These are phyloP conservation scores for Antitype chi DNA, from an alignment of 2,888 invertebrate species.

Conservation along the genomic window DNA sequence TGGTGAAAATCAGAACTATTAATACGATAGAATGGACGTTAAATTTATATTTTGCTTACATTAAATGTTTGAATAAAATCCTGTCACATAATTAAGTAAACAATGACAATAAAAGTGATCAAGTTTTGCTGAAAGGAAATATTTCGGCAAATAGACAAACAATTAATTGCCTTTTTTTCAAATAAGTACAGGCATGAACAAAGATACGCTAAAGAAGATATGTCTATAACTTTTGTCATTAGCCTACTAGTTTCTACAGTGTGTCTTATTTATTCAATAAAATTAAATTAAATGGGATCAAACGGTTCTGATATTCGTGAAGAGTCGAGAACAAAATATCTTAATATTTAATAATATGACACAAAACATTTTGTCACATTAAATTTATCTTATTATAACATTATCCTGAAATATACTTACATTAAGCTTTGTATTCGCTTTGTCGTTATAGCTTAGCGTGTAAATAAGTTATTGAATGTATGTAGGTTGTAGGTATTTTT, in stretches of 20 bases:
- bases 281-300: constrained; percentile 6
- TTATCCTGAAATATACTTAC: neutral
- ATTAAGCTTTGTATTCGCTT: neutral
- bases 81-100: neutral
- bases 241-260: neutral
- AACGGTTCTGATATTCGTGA: neutral
- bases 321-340: neutral
- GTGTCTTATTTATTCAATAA: neutral
- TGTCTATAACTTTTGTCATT: neutral
- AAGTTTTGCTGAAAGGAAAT: neutral
- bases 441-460: neutral
- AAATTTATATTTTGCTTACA: neutral
- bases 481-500: neutral
- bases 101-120: neutral
- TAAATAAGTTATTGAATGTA: constrained; percentile 3
- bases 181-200: neutral
- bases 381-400: neutral
- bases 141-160: neutral
- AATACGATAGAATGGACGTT: neutral
- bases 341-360: constrained; percentile 11
- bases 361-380: neutral
- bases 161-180: neutral
- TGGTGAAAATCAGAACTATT: neutral
- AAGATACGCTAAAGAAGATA: neutral
- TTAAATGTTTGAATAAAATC: neutral